Conservation (phyloP, 2,113 vertebrate genomes). For the Solenodon paradoxus region DNA sequence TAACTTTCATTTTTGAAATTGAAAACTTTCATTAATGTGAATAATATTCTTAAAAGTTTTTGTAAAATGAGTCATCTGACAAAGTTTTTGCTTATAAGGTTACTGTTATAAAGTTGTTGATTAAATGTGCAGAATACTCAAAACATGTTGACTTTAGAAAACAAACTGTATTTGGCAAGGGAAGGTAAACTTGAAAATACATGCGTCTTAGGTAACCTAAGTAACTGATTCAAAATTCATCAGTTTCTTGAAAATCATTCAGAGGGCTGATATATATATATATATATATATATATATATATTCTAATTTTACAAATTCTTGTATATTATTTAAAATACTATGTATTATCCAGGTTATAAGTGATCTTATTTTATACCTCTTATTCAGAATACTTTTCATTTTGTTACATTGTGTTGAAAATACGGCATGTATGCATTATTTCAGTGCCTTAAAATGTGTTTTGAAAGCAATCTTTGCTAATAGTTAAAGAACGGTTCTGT, state of each 20-base stretch:
- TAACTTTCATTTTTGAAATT: conserved; percentile 36
- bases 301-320: neutral
- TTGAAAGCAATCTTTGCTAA: conserved; percentile 56
- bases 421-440: conserved; percentile 29
- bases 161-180: neutral
- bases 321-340: conserved; percentile 25
- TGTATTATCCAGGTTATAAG: conserved; percentile 17
- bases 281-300: too few relatives aligned
- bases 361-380: neutral
- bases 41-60: conserved; percentile 25
- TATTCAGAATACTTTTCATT: neutral
- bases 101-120: neutral
- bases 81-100: conserved; percentile 45
- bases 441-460: conserved; percentile 73
- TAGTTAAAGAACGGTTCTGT: conserved; percentile 55
- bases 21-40: neutral
- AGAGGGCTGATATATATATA: neutral
- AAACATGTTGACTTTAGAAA: neutral
- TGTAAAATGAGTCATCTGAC: neutral
- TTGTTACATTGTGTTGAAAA: neutral
- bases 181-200: conserved; percentile 13
- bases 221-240: neutral
- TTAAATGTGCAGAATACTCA: neutral
- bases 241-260: conserved; percentile 5
- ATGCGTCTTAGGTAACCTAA: neutral